Conservation (phyloP, 2,888 invertebrate genomes). For the Thumatha senex region DNA sequence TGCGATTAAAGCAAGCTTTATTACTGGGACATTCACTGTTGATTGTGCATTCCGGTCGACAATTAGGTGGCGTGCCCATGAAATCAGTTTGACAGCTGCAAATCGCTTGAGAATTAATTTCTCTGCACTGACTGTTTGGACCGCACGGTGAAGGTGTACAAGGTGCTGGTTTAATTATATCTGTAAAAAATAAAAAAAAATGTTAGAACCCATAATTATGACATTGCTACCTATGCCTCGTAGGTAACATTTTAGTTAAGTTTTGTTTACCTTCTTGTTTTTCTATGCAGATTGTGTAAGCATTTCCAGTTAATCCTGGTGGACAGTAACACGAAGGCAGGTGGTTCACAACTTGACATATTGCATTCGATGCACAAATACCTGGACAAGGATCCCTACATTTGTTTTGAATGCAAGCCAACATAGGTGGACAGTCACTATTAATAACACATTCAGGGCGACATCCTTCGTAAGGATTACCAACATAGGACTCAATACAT, state of each 20-base stretch:
- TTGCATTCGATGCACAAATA: constrained; percentile 88
- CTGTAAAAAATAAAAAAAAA: constrained; percentile 49
- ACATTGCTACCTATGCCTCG: background rate
- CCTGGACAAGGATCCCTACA: constrained; percentile 92
- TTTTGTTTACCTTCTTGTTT: constrained; percentile 59
- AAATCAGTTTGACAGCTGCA: constrained; percentile 89
- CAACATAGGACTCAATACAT: constrained; percentile 84
- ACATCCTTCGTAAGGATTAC: constrained; percentile 85
- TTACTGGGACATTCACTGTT: constrained; percentile 90
- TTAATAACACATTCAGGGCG: constrained; percentile 92
- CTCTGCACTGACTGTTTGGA: constrained; percentile 89
- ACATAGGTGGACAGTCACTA: constrained; percentile 88
- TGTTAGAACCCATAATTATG: background rate
- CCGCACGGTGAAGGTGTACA: constrained; percentile 91
- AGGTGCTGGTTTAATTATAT: constrained; percentile 72
- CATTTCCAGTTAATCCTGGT: constrained; percentile 87
- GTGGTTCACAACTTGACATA: constrained; percentile 90
- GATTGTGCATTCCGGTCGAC: constrained; percentile 91
- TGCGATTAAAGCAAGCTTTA: constrained; percentile 89
- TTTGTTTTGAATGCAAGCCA: constrained; percentile 89
- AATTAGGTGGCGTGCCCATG: constrained; percentile 90
- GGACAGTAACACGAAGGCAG: constrained; percentile 89
- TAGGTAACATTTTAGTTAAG: background rate
- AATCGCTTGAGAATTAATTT: constrained; percentile 86
- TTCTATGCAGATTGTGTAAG: constrained; percentile 85